These are phyloP conservation scores for Drosophila imparisetae DNA, from an alignment of 2,888 invertebrate genomes.

Conservation along the genomic window DNA sequence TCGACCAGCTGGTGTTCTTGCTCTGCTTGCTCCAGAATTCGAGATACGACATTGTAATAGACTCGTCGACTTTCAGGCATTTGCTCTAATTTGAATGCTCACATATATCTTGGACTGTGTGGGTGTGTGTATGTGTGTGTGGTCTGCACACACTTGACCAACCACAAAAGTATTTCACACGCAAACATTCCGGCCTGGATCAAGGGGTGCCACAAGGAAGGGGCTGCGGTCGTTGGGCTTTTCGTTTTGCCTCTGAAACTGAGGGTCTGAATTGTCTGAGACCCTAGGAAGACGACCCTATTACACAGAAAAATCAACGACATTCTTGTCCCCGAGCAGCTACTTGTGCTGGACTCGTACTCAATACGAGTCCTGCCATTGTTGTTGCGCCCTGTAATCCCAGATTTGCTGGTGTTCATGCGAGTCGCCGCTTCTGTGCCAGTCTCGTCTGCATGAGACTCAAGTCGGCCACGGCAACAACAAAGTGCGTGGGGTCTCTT, in stretches of 20 bases:
- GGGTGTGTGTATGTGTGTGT: background rate
- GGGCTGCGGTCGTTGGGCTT: constrained; percentile 8
- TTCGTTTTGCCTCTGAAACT: constrained; percentile 8
- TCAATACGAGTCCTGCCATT: constrained; percentile 5
- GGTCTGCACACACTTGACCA: constrained; percentile 35
- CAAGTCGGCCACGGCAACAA: constrained; percentile 5
- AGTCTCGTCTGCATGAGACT: constrained; percentile 25
- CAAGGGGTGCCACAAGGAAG: constrained; percentile 27
- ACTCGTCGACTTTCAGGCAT: constrained; percentile 34
- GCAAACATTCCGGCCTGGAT: constrained; percentile 44
- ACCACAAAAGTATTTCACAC: constrained; percentile 67
- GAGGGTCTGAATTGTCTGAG: constrained; percentile 31
- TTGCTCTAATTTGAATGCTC: constrained; percentile 50
- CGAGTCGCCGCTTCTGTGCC: constrained; percentile 17
- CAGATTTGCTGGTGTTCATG: constrained; percentile 50
- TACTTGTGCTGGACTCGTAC: constrained; percentile 3
- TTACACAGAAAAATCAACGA: constrained; percentile 26
- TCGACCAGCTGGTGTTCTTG: background rate
- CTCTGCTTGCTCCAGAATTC: constrained; percentile 17
- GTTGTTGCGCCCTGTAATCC: constrained; percentile 43
- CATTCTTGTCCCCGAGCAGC: constrained; percentile 28
- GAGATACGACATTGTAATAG: constrained; percentile 41
- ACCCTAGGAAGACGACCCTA: constrained; percentile 11
- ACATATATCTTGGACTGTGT: constrained; percentile 10
- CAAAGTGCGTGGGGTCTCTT: background rate